phyloP scores from a whole-genome alignment of 2,888 invertebrate species.

The Loripinus fragilis region DNA sequence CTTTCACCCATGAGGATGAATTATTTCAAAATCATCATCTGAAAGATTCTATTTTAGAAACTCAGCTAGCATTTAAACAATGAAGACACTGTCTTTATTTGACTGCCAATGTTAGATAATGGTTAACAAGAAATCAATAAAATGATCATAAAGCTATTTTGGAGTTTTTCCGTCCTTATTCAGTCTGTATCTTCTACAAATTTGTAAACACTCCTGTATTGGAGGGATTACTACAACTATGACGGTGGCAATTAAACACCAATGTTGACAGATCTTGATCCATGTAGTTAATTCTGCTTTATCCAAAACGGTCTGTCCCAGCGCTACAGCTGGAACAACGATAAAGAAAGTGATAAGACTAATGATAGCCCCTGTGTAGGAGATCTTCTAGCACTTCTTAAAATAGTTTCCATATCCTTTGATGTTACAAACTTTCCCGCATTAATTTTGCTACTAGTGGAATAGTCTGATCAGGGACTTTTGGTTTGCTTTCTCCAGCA shows the following conservation, averaged over 20 bases:
- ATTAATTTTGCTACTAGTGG: conserved; percentile 41
- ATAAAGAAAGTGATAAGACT: conserved; percentile 38
- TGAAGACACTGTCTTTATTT: too few species aligned
- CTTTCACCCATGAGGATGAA: too few species aligned
- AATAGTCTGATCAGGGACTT: too few species aligned
- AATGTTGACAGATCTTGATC: conserved; percentile 49
- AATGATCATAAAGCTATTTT: conserved; percentile 24
- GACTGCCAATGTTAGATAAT: conserved; percentile 33
- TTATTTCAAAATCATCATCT: too few species aligned
- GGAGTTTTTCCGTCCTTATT: too few species aligned
- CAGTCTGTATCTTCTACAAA: conserved; percentile 32
- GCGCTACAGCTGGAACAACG: conserved; percentile 39
- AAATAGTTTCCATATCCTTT: background rate
- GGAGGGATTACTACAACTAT: conserved; percentile 54
- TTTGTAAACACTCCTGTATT: conserved; percentile 49
- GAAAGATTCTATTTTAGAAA: too few species aligned
- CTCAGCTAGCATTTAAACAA: too few species aligned
- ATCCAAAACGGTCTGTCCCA: conserved; percentile 36
- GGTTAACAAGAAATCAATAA: conserved; percentile 39
- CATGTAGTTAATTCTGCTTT: conserved; percentile 34
- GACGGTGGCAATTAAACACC: conserved; percentile 48
- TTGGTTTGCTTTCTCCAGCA: too few species aligned
- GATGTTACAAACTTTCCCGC: conserved; percentile 28
- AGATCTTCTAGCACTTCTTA: too few species aligned
- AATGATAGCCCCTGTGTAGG: conserved; percentile 21